Evolutionary conservation across 2,888 invertebrate species (phyloP), one percentile per base, ranked within the genome.

Genomic region (Agriopis marginaria): DNA sequence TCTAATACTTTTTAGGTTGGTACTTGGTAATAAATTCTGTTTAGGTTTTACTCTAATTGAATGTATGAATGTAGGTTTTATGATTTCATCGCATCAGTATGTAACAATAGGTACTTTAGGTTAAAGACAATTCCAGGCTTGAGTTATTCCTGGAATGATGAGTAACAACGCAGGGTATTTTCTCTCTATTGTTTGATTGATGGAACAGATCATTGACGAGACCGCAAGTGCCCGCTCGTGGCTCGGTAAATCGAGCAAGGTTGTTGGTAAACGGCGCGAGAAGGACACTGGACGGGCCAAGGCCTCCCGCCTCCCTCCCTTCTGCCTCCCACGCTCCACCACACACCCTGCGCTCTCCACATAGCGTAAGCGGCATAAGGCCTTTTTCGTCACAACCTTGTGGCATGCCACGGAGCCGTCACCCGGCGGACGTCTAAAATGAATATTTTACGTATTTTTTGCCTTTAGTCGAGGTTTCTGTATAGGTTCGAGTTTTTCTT

Each of bases 201-300:
- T 8, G 42, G 39, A 40, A 49, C 59, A 12, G 45, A 71, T 58
- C 61, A 58, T 62, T 66, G 68, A 62, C 12, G 60, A 55, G 60
- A 64, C 58, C 47, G 50, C 53, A 67, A 62, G 54, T 32, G 32
- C 23, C 63, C 65, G 71, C 71, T 73, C 63, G 68, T 58, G 17
- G 32, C 59, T 69, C 70, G 62, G 59, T 23, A 80, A 82, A 79
- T 79, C 79, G 81, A 79, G 79, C 89, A 89, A 89, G 91, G 90
- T 86, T 89, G 83, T 85, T 86, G 83, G 83, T 86, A 86, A 84
- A 83, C 82, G 84, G 81, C 77, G 84, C 81, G 85, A 84, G 86
- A 86, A 89, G 91, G 90, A 88, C 87, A 85, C 86, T 82, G 83
- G 85, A 79, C 86, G 86, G 87, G 87, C 89, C 87, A 87, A 87